Evolutionary conservation across 2,113 vertebrate genomes (phyloP).

Genomic region (Pyxicephalus adspersus): DNA sequence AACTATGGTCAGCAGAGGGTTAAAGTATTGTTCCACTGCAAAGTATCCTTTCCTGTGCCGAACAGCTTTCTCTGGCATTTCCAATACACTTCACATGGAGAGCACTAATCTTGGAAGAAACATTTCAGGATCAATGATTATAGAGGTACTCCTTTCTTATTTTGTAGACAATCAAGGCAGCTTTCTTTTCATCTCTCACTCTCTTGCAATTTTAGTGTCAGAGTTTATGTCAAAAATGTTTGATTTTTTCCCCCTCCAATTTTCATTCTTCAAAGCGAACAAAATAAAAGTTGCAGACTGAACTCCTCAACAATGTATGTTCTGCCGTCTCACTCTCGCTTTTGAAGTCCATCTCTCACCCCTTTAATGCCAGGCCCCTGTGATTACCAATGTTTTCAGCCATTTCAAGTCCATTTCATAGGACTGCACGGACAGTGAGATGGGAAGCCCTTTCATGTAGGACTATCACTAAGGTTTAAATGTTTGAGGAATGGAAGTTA

Average conservation of each 20-base stretch:
- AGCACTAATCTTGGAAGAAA: constrained; percentile 74
- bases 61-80: constrained; percentile 62
- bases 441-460: constrained; percentile 85
- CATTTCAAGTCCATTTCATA: constrained; percentile 81
- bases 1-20: constrained; percentile 9
- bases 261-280: constrained; percentile 95
- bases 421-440: constrained; percentile 75
- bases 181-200: constrained; percentile 91
- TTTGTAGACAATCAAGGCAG: constrained; percentile 79
- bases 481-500: constrained; percentile 70
- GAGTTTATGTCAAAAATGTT: constrained; percentile 77
- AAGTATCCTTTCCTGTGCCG: constrained; percentile 60
- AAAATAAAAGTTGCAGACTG: constrained; percentile 84
- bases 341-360: constrained; percentile 87
- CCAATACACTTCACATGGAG: constrained; percentile 68
- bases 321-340: constrained; percentile 69
- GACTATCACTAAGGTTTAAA: constrained; percentile 65
- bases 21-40: constrained; percentile 60
- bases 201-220: constrained; percentile 81
- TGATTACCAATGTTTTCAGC: constrained; percentile 86
- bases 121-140: constrained; percentile 81
- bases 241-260: constrained; percentile 85
- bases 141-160: constrained; percentile 75
- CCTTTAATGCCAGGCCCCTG: constrained; percentile 88
- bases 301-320: constrained; percentile 67